phyloP scores from a whole-genome alignment of 2,888 invertebrate genomes.

The Liposcelis brunnea region DNA sequence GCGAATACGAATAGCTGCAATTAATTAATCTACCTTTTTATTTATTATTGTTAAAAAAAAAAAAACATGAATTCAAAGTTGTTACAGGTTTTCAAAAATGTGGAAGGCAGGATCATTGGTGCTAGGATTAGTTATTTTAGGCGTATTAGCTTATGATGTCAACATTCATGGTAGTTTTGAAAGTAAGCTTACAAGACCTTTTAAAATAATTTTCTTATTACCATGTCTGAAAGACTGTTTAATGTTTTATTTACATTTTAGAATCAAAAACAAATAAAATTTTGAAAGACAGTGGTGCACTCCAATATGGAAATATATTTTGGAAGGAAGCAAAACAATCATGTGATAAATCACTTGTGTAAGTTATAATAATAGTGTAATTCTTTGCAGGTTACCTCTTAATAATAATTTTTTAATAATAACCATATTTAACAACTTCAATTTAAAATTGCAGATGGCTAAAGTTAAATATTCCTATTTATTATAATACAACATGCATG shows the following conservation, averaged over 20 bases:
- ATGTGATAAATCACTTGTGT: constrained; percentile 28
- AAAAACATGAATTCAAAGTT: too few species aligned
- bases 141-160: constrained; percentile 45
- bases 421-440: too few species aligned
- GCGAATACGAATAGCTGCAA: too few species aligned
- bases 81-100: too few species aligned
- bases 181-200: constrained; percentile 30
- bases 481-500: constrained; percentile 12
- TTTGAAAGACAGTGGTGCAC: constrained; percentile 44
- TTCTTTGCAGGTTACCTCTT: neutral
- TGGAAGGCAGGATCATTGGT: too few species aligned
- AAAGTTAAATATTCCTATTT: constrained; percentile 13
- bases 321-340: constrained; percentile 42
- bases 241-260: constrained; percentile 21
- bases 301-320: constrained; percentile 43
- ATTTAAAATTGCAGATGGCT: constrained; percentile 15
- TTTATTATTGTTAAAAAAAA: too few species aligned
- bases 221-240: constrained; percentile 2
- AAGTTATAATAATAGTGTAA: too few species aligned
- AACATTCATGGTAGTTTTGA: constrained; percentile 47
- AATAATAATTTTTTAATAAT: too few species aligned
- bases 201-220: constrained; percentile 7
- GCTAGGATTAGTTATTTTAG: constrained; percentile 16
- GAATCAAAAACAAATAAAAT: constrained; percentile 47
- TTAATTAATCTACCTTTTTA: too few species aligned